phyloP scores from a whole-genome alignment of 1,140 invertebrate species.

The Zaprionus gabonicus region DNA sequence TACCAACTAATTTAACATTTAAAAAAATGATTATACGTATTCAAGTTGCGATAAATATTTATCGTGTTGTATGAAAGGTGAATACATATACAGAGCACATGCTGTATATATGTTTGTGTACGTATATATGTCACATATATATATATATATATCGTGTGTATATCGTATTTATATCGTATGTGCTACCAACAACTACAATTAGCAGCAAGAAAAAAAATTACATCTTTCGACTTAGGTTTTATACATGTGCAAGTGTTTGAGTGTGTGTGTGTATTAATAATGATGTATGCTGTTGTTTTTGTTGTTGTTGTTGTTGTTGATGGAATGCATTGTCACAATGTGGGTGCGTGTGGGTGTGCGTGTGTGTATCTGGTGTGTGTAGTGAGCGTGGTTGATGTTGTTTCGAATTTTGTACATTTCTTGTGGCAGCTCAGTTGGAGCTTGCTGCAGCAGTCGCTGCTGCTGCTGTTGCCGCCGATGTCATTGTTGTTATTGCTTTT shows the following conservation, averaged over 20 bases:
- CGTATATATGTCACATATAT: conserved; percentile 8
- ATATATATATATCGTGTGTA: conserved; percentile 1
- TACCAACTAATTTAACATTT: conserved; percentile 70
- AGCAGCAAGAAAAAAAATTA: conserved; percentile 32
- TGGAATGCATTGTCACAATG: conserved; percentile 39
- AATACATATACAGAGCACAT: background rate
- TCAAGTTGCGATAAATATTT: conserved; percentile 28
- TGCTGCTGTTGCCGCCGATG: conserved; percentile 6
- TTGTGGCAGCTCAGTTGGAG: conserved; percentile 32
- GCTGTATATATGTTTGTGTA: background rate
- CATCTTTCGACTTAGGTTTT: conserved; percentile 12
- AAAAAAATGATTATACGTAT: conserved; percentile 40
- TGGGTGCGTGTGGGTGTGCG: conserved; percentile 11
- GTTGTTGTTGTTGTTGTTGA: conserved; percentile 17
- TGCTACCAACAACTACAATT: conserved; percentile 30
- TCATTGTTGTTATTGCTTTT: conserved; percentile 14
- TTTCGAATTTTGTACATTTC: conserved; percentile 39
- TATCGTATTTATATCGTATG: conserved; percentile 2
- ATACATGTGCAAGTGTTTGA: conserved; percentile 11
- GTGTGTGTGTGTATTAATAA: background rate
- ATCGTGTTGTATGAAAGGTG: conserved; percentile 11
- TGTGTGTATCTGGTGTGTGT: background rate
- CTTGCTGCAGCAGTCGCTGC: background rate
- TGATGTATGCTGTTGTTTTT: background rate
- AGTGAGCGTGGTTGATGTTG: conserved; percentile 2